Evolutionary conservation across 2,888 invertebrate genomes (phyloP).

Genomic region (Plebejus argus): DNA sequence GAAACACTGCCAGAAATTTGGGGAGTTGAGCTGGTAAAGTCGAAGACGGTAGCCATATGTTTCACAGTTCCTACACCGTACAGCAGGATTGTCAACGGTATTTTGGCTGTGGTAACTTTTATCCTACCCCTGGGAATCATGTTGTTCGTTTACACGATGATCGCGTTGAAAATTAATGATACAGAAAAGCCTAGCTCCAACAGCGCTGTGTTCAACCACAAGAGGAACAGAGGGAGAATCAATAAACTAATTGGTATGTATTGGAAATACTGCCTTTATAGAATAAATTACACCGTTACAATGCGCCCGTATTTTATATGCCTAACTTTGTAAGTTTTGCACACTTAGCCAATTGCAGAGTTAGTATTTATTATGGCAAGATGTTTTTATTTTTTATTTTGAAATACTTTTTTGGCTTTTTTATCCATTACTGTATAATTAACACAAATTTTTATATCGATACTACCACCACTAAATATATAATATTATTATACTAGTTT

Average conservation of each 20-base stretch:
- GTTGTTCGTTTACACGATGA: conserved; percentile 58
- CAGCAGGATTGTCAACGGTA: conserved; percentile 53
- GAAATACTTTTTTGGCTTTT: too few species aligned
- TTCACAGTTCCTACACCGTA: conserved; percentile 52
- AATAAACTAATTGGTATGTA: conserved; percentile 63
- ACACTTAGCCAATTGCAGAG: neutral
- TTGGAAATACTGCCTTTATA: neutral
- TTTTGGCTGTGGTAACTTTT: conserved; percentile 55
- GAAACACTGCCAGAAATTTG: conserved; percentile 57
- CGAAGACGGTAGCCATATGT: conserved; percentile 50
- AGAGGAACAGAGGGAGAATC: conserved; percentile 56
- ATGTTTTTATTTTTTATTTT: too few species aligned
- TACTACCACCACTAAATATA: too few species aligned
- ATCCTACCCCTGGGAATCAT: conserved; percentile 57
- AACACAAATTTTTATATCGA: too few species aligned
- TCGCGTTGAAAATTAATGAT: conserved; percentile 56
- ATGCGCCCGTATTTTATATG: too few species aligned
- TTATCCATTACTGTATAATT: too few species aligned
- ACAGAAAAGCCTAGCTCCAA: conserved; percentile 48
- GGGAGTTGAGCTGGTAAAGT: conserved; percentile 51
- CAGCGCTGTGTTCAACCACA: conserved; percentile 56
- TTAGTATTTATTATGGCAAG: too few species aligned
- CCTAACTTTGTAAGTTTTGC: too few species aligned
- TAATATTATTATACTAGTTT: too few species aligned
- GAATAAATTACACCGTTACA: neutral